phyloP scores from a whole-genome alignment of 2,113 vertebrate species.

The Scomber japonicus region DNA sequence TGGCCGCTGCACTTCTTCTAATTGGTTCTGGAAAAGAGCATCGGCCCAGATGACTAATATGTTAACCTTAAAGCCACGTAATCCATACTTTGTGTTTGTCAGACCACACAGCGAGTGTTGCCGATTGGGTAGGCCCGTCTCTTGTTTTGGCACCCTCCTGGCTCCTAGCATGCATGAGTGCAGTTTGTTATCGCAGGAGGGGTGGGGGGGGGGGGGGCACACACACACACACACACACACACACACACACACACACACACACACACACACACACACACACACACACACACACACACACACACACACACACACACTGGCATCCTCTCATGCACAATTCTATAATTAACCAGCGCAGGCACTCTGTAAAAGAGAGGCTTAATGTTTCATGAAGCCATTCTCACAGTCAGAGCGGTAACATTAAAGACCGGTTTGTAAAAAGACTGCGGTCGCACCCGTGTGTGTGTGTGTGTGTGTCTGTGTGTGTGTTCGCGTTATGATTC shows the following conservation, averaged over 20 bases:
- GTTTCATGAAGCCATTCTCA: conserved; percentile 69
- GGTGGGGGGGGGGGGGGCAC: no score
- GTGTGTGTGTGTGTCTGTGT: neutral
- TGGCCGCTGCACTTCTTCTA: conserved; percentile 25
- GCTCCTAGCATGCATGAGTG: conserved; percentile 29
- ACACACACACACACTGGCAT: conserved; percentile 3
- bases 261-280: no score
- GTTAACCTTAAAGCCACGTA: conserved; percentile 15
- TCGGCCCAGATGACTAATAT: conserved; percentile 21
- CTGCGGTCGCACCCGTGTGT: conserved; percentile 22
- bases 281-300: conserved; percentile 5
- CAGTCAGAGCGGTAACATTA: conserved; percentile 45
- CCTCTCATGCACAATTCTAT: conserved; percentile 52
- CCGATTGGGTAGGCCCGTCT: conserved; percentile 26
- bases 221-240: neutral
- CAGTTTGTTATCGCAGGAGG: conserved; percentile 47
- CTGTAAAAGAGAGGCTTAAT: conserved; percentile 62
- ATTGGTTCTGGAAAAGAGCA: conserved; percentile 26
- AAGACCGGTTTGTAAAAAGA: conserved; percentile 27
- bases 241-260: neutral
- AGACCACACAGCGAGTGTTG: conserved; percentile 16
- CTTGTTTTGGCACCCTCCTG: conserved; percentile 42
- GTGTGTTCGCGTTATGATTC: conserved; percentile 33
- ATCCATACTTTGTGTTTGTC: conserved; percentile 9
- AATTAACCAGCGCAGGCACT: conserved; percentile 53